Evolutionary conservation across 2,797 vertebrate genomes (phyloP).

Genomic region (Urosaurus nigricauda): DNA sequence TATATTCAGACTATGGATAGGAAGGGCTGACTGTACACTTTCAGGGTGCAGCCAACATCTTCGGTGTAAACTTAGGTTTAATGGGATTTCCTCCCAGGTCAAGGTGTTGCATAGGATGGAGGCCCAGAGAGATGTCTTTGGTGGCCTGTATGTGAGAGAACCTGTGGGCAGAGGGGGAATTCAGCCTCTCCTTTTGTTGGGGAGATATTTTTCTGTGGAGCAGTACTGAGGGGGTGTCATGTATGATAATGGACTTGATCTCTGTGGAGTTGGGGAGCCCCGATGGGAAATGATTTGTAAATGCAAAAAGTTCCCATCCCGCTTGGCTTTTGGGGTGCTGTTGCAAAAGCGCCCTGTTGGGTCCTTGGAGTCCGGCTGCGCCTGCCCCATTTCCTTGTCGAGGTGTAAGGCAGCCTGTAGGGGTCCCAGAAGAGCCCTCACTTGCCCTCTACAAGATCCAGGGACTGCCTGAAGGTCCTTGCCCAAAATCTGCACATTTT

Average conservation of each 20-base stretch:
- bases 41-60: background rate
- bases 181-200: background rate
- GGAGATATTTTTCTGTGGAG: background rate
- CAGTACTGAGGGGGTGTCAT: background rate
- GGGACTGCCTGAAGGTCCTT: background rate
- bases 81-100: background rate
- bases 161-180: background rate
- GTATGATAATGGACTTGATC: too few species aligned
- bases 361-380: too few species aligned
- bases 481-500: background rate
- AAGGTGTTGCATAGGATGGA: background rate
- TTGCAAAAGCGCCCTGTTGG: background rate
- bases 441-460: background rate
- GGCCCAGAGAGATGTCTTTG: background rate
- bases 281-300: background rate
- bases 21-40: too few species aligned
- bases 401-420: fast-evolving
- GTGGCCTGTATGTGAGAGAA: background rate
- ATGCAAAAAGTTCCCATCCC: background rate
- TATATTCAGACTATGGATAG: too few species aligned
- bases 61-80: background rate
- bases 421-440: background rate
- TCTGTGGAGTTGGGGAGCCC: too few species aligned
- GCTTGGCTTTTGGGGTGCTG: background rate
- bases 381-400: background rate